A percentile compares a stretch with the other conserved stretches of the same genome.
Conservation (phyloP, 2,797 vertebrate species). For the Melanotaenia nigrans region DNA sequence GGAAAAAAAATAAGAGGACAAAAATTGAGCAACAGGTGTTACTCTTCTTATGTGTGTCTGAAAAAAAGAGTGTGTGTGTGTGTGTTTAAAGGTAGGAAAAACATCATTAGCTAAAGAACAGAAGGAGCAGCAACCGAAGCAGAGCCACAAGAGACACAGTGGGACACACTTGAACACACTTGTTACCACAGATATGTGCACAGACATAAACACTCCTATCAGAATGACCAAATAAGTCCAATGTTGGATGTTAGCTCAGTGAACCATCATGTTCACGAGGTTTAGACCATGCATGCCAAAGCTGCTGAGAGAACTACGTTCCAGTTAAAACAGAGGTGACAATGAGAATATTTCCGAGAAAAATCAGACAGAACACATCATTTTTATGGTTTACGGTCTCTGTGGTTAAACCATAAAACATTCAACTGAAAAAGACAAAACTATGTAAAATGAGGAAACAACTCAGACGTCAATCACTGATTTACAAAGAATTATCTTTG, state of each 20-base stretch:
- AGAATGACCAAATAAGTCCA: slow-evolving; percentile 77
- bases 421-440: slow-evolving; percentile 21
- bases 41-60: not conserved
- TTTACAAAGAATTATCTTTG: slow-evolving; percentile 1
- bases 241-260: slow-evolving; percentile 27
- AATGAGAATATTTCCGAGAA: slow-evolving; percentile 16
- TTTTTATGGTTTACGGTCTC: not conserved
- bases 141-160: slow-evolving; percentile 49
- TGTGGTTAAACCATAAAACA: not conserved
- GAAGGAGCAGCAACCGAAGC: slow-evolving; percentile 48
- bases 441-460: not conserved
- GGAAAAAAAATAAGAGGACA: not conserved
- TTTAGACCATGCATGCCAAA: slow-evolving; percentile 53
- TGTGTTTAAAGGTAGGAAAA: slow-evolving; percentile 22
- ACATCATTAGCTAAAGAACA: slow-evolving; percentile 49
- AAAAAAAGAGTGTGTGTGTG: not conserved
- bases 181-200: slow-evolving; percentile 45
- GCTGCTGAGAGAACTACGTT: slow-evolving; percentile 37
- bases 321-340: slow-evolving; percentile 41
- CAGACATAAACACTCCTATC: slow-evolving; percentile 65
- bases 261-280: slow-evolving; percentile 67
- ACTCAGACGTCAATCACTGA: slow-evolving; percentile 6
- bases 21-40: slow-evolving; percentile 4
- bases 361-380: not conserved
- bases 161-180: slow-evolving; percentile 37